A percentile compares a stretch with the other conserved stretches of the same genome.
Conservation (phyloP, 2,797 vertebrate genomes). For the Sebastes variabilis region DNA sequence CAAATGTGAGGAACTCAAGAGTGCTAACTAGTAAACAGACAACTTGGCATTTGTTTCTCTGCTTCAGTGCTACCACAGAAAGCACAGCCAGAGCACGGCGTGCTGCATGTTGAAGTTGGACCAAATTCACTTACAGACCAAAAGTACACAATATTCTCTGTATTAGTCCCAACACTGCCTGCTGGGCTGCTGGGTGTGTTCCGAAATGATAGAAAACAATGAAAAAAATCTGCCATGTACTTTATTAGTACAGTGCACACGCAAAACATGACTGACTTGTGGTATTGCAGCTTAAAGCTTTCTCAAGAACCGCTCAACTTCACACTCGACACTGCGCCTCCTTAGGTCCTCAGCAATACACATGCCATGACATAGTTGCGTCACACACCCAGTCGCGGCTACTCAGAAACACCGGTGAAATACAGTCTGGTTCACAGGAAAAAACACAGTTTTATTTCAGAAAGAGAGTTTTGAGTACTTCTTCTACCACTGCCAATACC, state of each 20-base stretch:
- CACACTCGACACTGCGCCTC: neutral
- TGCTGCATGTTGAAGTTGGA: slow-evolving; percentile 23
- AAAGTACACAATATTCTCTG: slow-evolving; percentile 38
- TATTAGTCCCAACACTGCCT: slow-evolving; percentile 25
- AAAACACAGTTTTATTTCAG: neutral
- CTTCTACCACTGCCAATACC: too few relatives aligned
- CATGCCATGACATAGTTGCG: neutral
- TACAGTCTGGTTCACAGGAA: neutral
- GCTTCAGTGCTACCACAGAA: slow-evolving; percentile 15
- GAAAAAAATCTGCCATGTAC: slow-evolving; percentile 8
- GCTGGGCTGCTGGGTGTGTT: slow-evolving; percentile 28
- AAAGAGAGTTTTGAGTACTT: too few relatives aligned
- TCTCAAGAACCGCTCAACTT: neutral
- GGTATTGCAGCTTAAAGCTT: neutral
- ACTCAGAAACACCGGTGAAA: neutral
- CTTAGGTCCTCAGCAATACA: neutral
- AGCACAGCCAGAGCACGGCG: slow-evolving; percentile 25
- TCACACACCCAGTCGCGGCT: neutral
- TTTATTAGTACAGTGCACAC: neutral
- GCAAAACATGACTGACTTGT: neutral
- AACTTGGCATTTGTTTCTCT: slow-evolving; percentile 38
- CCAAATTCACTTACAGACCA: slow-evolving; percentile 20
- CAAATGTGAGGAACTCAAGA: slow-evolving; percentile 29
- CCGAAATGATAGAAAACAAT: slow-evolving; percentile 31
- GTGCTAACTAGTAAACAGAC: slow-evolving; percentile 38